Conservation (phyloP, 2,888 invertebrate genomes). For the Formica aserva region DNA sequence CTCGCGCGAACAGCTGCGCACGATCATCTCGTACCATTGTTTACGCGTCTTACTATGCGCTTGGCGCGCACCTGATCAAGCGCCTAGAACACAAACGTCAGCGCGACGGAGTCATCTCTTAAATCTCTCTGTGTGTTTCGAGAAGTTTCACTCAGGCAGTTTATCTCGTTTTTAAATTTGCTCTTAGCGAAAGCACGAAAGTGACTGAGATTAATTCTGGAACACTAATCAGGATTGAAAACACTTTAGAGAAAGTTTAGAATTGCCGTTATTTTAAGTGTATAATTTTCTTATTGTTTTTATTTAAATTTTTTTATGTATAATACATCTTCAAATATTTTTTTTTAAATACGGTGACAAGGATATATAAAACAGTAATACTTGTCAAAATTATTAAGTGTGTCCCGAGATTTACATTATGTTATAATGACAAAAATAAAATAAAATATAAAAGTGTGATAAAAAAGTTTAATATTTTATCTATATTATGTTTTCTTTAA, state of each 20-base stretch:
- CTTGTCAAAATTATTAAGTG: not conserved
- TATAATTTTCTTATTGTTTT: not conserved
- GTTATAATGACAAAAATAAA: not conserved
- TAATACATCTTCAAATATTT: not conserved
- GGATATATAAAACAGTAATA: not conserved
- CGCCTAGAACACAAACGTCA: slow-evolving; percentile 15
- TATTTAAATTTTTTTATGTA: not conserved
- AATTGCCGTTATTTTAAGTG: not conserved
- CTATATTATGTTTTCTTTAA: not conserved
- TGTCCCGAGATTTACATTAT: not conserved
- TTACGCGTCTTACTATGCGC: slow-evolving; percentile 45
- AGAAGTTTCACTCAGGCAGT: not conserved
- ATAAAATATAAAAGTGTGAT: not conserved
- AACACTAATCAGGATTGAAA: not conserved
- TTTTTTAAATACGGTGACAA: not conserved
- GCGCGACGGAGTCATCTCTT: not conserved
- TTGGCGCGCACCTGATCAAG: slow-evolving; percentile 21
- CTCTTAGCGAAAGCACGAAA: not conserved
- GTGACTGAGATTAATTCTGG: not conserved
- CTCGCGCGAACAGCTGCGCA: slow-evolving; percentile 45
- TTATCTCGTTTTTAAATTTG: not conserved
- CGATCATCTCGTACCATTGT: slow-evolving; percentile 39
- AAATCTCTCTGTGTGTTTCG: not conserved
- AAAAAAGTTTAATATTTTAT: not conserved
- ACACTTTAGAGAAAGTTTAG: not conserved